Conservation (phyloP, 2,113 vertebrate genomes). For the Leucosticte australis region DNA sequence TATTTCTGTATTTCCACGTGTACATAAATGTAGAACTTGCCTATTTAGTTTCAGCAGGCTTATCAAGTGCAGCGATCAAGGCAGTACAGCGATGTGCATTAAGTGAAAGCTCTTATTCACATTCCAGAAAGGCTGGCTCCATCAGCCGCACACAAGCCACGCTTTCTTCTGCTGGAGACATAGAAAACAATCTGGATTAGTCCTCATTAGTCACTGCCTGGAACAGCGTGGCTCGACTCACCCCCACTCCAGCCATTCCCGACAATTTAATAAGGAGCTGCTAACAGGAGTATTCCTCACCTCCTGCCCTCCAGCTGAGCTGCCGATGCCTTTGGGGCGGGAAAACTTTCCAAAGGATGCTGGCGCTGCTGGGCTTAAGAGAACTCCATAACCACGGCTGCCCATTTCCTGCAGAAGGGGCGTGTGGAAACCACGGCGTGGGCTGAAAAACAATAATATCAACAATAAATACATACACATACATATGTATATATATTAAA, state of each 20-base stretch:
- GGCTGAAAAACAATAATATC: background rate
- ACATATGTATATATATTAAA: rapidly evolving
- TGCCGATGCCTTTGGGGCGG: background rate
- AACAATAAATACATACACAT: background rate
- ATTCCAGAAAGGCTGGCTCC: background rate
- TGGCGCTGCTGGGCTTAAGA: background rate
- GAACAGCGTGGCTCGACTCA: background rate
- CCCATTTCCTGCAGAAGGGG: background rate
- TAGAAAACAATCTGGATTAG: background rate
- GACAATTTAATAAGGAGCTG: background rate
- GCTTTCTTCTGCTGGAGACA: background rate
- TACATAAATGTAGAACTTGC: background rate
- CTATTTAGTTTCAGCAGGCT: background rate
- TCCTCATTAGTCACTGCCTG: background rate
- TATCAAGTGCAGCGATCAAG: background rate
- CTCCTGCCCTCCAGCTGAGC: background rate
- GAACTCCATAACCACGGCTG: background rate
- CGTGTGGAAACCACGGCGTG: background rate
- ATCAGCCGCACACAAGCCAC: background rate
- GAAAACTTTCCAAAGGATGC: background rate
- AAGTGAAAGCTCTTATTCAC: conserved; percentile 9
- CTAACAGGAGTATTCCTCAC: background rate
- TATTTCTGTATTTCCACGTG: background rate
- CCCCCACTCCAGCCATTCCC: background rate
- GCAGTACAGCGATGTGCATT: background rate